Conservation (phyloP, 2,113 vertebrate species). For the Leptobrachium leishanense region DNA sequence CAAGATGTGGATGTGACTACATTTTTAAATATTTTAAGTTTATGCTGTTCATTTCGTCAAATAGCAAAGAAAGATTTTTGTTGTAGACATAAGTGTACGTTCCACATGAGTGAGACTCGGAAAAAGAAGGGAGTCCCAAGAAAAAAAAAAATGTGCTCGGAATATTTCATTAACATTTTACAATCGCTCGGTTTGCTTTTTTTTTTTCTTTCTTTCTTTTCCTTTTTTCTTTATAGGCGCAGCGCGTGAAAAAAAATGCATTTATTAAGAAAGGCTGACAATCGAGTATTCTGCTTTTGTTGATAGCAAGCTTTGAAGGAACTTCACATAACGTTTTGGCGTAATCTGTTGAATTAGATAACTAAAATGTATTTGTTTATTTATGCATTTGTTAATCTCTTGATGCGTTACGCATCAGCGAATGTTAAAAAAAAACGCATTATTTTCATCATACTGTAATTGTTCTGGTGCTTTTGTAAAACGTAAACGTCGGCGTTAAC, state of each 20-base stretch:
- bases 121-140: slow-evolving; percentile 80
- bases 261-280: slow-evolving; percentile 24
- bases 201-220: too few relatives aligned
- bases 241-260: slow-evolving; percentile 63
- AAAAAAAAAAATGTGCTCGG: slow-evolving; percentile 75
- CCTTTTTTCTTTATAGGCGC: slow-evolving; percentile 54
- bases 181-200: slow-evolving; percentile 58
- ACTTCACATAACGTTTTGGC: slow-evolving; percentile 40
- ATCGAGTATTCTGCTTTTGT: slow-evolving; percentile 41
- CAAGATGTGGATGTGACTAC: slow-evolving; percentile 96
- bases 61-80: slow-evolving; percentile 82
- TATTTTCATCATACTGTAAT: slow-evolving; percentile 34
- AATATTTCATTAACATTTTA: slow-evolving; percentile 74
- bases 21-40: slow-evolving; percentile 96
- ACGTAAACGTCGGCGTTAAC: slow-evolving; percentile 25
- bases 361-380: slow-evolving; percentile 45
- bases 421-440: slow-evolving; percentile 59
- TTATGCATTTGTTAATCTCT: slow-evolving; percentile 63
- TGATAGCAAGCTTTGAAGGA: slow-evolving; percentile 42
- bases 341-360: slow-evolving; percentile 46
- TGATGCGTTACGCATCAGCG: slow-evolving; percentile 67
- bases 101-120: slow-evolving; percentile 81
- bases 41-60: slow-evolving; percentile 86
- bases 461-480: slow-evolving; percentile 28
- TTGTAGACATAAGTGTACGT: slow-evolving; percentile 88